Evolutionary conservation across 37 sponge, comb jelly and placozoan species (phyloP).

Genomic region (Haliclona indistincta): DNA sequence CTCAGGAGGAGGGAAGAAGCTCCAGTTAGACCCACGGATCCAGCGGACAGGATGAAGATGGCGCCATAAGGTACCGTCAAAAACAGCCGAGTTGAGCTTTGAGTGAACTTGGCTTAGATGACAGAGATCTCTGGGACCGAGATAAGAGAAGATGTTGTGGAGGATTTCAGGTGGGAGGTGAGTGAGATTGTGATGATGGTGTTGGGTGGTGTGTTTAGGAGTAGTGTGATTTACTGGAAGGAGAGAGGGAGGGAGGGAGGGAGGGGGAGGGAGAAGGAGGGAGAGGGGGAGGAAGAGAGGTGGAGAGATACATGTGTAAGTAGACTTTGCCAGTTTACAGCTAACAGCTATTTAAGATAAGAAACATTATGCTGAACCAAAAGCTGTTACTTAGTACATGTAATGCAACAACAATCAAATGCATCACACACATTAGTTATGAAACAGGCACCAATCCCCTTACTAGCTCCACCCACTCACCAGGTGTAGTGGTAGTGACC

Average conservation of each 20-base stretch:
- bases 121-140: slow-evolving; percentile 67
- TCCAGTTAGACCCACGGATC: slow-evolving; percentile 34
- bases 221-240: not conserved
- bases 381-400: too few species aligned
- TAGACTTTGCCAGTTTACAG: too few species aligned
- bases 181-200: slow-evolving; percentile 7
- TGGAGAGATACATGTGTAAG: not conserved
- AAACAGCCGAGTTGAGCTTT: slow-evolving; percentile 17
- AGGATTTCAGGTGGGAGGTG: slow-evolving; percentile 69
- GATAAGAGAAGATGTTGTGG: slow-evolving; percentile 44
- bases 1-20: slow-evolving; percentile 26
- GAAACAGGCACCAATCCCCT: too few species aligned
- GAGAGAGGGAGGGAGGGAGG: not conserved
- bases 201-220: not conserved
- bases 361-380: too few species aligned
- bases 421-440: too few species aligned
- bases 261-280: not conserved
- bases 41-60: slow-evolving; percentile 79
- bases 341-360: too few species aligned
- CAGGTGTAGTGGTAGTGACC: too few species aligned
- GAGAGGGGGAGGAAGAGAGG: not conserved
- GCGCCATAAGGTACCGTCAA: slow-evolving; percentile 60
- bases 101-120: slow-evolving; percentile 32
- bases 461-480: too few species aligned
- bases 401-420: too few species aligned